A percentile compares a stretch with the other conserved stretches of the same genome.
phyloP scores from a whole-genome alignment of 2,797 vertebrate species.

The Bradypus variegatus region DNA sequence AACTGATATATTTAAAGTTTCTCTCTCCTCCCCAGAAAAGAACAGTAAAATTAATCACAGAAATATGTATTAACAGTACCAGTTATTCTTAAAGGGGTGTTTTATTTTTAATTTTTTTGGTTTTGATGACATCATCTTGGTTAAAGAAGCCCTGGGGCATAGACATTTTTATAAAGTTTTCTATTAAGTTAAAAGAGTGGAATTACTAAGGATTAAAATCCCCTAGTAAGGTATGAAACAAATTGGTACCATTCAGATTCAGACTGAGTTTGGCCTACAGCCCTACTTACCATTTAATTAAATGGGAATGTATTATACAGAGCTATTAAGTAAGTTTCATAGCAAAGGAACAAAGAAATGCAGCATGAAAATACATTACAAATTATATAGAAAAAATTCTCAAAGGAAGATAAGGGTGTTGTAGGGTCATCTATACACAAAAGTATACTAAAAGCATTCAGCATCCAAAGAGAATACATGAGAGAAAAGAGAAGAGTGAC shows the following conservation, averaged over 20 bases:
- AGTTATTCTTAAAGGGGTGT: not conserved
- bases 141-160: not conserved
- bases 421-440: not conserved
- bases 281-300: conserved; percentile 51
- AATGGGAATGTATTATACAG: conserved; percentile 18
- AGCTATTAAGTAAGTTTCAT: conserved; percentile 18
- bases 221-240: conserved; percentile 1
- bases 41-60: not conserved
- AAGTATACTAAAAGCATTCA: not conserved
- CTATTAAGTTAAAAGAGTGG: not conserved
- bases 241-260: conserved; percentile 28
- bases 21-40: not conserved
- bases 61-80: not conserved
- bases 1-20: not conserved
- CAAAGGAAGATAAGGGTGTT: not conserved
- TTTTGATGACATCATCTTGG: not conserved
- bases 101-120: not conserved
- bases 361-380: conserved; percentile 18
- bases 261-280: conserved; percentile 30
- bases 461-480: not conserved
- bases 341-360: not conserved
- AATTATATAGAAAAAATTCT: conserved; percentile 1
- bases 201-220: conserved; percentile 19
- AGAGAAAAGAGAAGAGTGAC: not conserved
- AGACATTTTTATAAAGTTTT: not conserved